Conservation (phyloP, 2,888 invertebrate genomes). For the Metalampra italica region DNA sequence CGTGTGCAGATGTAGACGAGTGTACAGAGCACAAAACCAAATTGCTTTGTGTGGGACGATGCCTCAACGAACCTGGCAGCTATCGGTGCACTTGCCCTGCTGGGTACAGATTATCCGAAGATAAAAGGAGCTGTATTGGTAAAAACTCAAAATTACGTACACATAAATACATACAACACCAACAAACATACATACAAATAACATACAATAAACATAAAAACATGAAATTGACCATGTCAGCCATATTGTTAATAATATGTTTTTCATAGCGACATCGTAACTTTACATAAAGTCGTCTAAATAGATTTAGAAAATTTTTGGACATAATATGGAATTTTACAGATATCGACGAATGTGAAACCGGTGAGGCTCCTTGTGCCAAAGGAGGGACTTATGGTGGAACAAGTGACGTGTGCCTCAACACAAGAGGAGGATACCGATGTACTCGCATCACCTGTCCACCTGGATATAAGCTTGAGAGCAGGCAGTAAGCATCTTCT, state of each 20-base stretch:
- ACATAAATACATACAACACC: too few relatives aligned
- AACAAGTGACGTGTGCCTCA: constrained; percentile 84
- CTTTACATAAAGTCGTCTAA: too few relatives aligned
- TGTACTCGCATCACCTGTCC: constrained; percentile 93
- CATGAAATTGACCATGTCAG: too few relatives aligned
- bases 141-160: too few relatives aligned
- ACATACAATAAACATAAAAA: too few relatives aligned
- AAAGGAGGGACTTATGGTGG: constrained; percentile 79
- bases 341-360: constrained; percentile 89
- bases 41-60: constrained; percentile 85
- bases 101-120: constrained; percentile 86
- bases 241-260: too few relatives aligned
- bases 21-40: constrained; percentile 87
- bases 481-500: constrained; percentile 84
- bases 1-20: constrained; percentile 91
- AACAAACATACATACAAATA: too few relatives aligned
- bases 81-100: constrained; percentile 88
- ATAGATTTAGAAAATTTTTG: too few relatives aligned
- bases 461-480: constrained; percentile 87
- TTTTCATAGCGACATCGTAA: too few relatives aligned
- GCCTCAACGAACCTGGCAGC: constrained; percentile 92
- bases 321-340: too few relatives aligned
- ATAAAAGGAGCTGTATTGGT: constrained; percentile 92
- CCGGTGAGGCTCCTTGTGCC: constrained; percentile 85
- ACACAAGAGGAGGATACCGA: constrained; percentile 91